phyloP scores from a whole-genome alignment of 2,888 invertebrate species.

The Meloe dianella region DNA sequence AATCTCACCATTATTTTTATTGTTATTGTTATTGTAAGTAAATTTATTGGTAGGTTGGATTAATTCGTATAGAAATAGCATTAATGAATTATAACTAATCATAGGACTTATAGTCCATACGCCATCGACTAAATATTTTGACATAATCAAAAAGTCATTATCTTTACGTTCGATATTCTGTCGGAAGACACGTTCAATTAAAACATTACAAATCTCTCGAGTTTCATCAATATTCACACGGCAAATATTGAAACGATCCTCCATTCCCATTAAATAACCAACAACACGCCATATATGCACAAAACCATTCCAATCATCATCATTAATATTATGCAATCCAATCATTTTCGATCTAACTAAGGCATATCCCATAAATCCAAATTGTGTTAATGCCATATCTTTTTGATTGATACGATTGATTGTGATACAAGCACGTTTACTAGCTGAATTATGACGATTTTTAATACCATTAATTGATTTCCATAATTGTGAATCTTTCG shows the following conservation, averaged over 20 bases:
- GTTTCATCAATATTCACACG: conserved; percentile 69
- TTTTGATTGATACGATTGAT: conserved; percentile 74
- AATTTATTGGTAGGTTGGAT: conserved; percentile 14
- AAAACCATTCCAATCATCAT: conserved; percentile 74
- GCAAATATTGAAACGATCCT: conserved; percentile 79
- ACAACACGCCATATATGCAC: conserved; percentile 85
- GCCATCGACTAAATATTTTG: conserved; percentile 69
- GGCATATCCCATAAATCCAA: conserved; percentile 79
- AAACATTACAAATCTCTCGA: conserved; percentile 64
- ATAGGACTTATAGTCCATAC: conserved; percentile 72
- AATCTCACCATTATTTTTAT: conserved; percentile 29
- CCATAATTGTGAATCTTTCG: conserved; percentile 65
- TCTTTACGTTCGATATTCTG: conserved; percentile 67
- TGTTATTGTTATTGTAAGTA: conserved; percentile 20
- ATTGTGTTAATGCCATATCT: conserved; percentile 86
- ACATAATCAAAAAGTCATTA: conserved; percentile 70
- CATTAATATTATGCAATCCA: conserved; percentile 66
- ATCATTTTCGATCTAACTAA: conserved; percentile 69
- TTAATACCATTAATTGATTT: conserved; percentile 72
- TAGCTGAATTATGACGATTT: conserved; percentile 70
- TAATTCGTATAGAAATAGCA: conserved; percentile 56
- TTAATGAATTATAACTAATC: conserved; percentile 64
- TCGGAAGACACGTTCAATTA: conserved; percentile 67
- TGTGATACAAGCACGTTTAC: conserved; percentile 61
- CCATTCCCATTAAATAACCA: conserved; percentile 80